Evolutionary conservation across 2,888 invertebrate species (phyloP).

Genomic region (Cheilosia scutellata): DNA sequence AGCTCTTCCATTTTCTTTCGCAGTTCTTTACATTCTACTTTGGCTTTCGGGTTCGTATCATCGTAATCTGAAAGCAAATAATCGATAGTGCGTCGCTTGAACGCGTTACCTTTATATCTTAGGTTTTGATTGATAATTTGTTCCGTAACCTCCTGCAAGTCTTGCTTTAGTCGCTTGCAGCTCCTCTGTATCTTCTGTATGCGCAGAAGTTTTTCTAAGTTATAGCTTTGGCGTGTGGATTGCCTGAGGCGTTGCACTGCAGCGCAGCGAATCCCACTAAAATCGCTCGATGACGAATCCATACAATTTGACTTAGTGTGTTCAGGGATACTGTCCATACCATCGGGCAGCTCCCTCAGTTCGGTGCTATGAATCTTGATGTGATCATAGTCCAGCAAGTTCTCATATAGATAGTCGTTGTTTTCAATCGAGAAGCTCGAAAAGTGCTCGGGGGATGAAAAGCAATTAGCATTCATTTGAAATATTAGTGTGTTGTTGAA

Average conservation of each 20-base stretch:
- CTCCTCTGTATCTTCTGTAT: slow-evolving; percentile 89
- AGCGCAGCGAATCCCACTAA: slow-evolving; percentile 82
- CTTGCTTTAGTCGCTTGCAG: slow-evolving; percentile 88
- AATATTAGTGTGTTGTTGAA: slow-evolving; percentile 88
- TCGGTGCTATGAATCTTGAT: slow-evolving; percentile 50
- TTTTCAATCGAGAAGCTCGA: slow-evolving; percentile 71
- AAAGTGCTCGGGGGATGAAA: slow-evolving; percentile 87
- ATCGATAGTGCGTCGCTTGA: slow-evolving; percentile 78
- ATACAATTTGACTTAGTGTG: slow-evolving; percentile 28
- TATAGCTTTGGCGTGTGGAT: slow-evolving; percentile 90
- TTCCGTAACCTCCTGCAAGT: slow-evolving; percentile 85
- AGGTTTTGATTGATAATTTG: slow-evolving; percentile 85
- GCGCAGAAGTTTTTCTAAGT: slow-evolving; percentile 88
- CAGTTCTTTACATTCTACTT: slow-evolving; percentile 77
- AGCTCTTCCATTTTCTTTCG: slow-evolving; percentile 86
- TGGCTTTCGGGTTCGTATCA: slow-evolving; percentile 80
- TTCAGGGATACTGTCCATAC: slow-evolving; percentile 11
- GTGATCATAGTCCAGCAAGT: slow-evolving; percentile 48
- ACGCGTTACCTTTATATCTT: slow-evolving; percentile 79
- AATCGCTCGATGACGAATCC: slow-evolving; percentile 52
- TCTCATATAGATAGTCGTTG: slow-evolving; percentile 52
- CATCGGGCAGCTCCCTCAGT: slow-evolving; percentile 31
- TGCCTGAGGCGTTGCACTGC: slow-evolving; percentile 85
- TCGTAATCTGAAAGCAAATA: slow-evolving; percentile 77
- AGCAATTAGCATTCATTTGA: slow-evolving; percentile 94